Evolutionary conservation across 2,113 vertebrate genomes (phyloP).

Genomic region (Cryptomyrus ogoouensis): DNA sequence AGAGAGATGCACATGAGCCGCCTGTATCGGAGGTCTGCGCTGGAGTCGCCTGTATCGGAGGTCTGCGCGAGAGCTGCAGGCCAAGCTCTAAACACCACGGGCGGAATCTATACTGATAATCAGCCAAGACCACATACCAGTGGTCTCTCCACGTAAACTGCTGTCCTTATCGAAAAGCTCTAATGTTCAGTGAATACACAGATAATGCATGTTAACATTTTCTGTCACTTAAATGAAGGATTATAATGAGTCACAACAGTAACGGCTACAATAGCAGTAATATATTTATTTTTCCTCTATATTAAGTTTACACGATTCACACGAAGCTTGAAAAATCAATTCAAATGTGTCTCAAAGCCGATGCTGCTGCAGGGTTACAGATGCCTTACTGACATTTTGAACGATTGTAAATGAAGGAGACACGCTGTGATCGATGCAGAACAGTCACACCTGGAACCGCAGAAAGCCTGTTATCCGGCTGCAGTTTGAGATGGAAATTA

Average conservation of each 20-base stretch:
- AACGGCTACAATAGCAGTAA: background rate
- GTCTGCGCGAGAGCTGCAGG: background rate
- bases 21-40: background rate
- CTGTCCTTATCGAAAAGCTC: background rate
- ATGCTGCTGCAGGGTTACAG: background rate
- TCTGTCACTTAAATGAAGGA: background rate
- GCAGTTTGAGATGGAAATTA: constrained; percentile 21
- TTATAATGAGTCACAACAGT: background rate
- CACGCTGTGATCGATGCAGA: constrained; percentile 89
- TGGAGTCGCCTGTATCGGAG: background rate
- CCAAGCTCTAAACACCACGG: background rate
- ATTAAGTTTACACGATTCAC: background rate
- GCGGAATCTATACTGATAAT: background rate
- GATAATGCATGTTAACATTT: background rate
- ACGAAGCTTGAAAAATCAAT: background rate
- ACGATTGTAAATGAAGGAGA: constrained; percentile 85
- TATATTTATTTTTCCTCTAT: background rate
- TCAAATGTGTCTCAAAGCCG: background rate
- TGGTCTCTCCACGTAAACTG: background rate
- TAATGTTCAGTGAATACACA: background rate
- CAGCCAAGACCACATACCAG: background rate
- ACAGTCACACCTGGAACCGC: constrained; percentile 79
- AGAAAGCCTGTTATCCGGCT: constrained; percentile 68
- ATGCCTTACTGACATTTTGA: constrained; percentile 86
- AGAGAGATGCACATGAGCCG: background rate